Percentiles rank a stretch among this genome's conserved stretches.
Conservation (phyloP, 2,888 invertebrate species). For the Chydorus sphaericus region DNA sequence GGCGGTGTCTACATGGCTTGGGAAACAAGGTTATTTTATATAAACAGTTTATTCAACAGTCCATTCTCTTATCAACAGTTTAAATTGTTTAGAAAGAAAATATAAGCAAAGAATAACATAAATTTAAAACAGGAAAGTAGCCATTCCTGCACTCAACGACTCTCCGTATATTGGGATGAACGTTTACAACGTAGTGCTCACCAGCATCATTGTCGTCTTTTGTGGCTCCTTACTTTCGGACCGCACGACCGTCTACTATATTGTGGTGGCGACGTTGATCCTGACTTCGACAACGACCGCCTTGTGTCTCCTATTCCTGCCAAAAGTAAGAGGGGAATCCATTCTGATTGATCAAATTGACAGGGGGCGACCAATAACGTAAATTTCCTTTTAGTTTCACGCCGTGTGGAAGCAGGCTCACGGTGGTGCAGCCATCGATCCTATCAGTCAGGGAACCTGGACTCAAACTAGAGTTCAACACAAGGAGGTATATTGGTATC, state of each 20-base stretch:
- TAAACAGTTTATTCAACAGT: no score
- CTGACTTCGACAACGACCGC: conserved; percentile 74
- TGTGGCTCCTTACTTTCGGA: conserved; percentile 76
- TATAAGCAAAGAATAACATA: no score
- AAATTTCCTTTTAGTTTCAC: conserved; percentile 27
- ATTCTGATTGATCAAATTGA: not conserved
- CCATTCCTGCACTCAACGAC: conserved; percentile 81
- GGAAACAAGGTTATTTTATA: conserved; percentile 47
- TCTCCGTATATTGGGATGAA: conserved; percentile 87
- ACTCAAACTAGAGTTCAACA: conserved; percentile 73
- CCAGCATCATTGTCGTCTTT: conserved; percentile 70
- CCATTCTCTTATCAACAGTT: no score
- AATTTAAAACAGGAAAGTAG: conserved; percentile 56
- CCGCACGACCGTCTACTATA: conserved; percentile 59
- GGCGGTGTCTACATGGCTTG: conserved; percentile 92
- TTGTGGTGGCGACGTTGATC: conserved; percentile 68
- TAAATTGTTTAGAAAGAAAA: no score
- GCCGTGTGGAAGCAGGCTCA: conserved; percentile 27
- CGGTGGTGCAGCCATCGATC: conserved; percentile 36
- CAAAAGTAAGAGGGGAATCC: conserved; percentile 41
- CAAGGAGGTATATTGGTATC: conserved; percentile 44
- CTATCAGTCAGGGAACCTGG: conserved; percentile 79
- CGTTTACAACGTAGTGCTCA: conserved; percentile 80
- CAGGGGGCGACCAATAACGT: not conserved
- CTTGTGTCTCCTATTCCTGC: conserved; percentile 68